These are phyloP conservation scores for Pollenia labialis DNA, from an alignment of 2,888 invertebrate genomes.

Conservation along the genomic window DNA sequence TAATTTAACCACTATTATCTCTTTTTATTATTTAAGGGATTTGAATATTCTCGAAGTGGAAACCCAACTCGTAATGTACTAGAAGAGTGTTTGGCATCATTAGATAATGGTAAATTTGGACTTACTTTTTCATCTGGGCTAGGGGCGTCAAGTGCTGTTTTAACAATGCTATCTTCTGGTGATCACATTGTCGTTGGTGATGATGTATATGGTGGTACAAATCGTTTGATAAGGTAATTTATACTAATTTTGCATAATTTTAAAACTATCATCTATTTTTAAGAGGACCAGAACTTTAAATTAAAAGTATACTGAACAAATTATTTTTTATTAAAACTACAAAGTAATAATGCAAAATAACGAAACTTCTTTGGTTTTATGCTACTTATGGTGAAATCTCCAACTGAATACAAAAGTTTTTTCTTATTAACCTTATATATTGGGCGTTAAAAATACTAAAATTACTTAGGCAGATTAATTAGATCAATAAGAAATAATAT, in stretches of 20 bases:
- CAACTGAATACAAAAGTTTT: no score
- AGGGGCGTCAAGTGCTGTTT: conserved; percentile 91
- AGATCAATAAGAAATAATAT: no score
- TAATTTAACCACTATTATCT: not conserved
- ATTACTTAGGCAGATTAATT: no score
- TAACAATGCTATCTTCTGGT: conserved; percentile 90
- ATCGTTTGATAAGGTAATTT: conserved; percentile 88
- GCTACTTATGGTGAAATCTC: no score
- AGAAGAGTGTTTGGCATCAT: conserved; percentile 94
- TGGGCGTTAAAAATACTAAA: no score
- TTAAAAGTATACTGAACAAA: no score
- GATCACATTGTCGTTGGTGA: conserved; percentile 96
- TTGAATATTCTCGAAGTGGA: conserved; percentile 96
- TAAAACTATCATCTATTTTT: not conserved
- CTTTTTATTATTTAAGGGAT: conserved; percentile 86
- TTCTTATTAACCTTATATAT: no score
- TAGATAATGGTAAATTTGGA: conserved; percentile 95
- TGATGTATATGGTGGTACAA: conserved; percentile 98
- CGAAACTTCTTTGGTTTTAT: no score
- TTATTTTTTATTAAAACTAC: no score
- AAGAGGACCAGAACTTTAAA: no score
- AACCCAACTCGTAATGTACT: conserved; percentile 96
- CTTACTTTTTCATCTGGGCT: conserved; percentile 95
- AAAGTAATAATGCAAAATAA: no score
- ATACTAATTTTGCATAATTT: not conserved